phyloP scores from a whole-genome alignment of 2,113 vertebrate species.

The Hydropotes inermis region DNA sequence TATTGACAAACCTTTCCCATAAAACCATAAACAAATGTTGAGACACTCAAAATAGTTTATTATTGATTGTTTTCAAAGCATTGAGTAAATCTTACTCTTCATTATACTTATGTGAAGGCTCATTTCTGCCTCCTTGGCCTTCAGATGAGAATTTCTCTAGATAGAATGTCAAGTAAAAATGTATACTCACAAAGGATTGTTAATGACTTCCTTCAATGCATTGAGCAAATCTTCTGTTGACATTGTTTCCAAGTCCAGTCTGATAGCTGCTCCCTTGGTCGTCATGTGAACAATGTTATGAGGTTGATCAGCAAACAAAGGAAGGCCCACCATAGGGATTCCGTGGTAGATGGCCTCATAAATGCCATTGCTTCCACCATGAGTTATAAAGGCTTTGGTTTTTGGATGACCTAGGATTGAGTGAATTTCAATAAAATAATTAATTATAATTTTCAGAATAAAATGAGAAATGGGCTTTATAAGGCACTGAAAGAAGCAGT shows the following conservation, averaged over 20 bases:
- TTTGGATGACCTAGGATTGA: slow-evolving; percentile 83
- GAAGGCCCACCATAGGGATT: slow-evolving; percentile 81
- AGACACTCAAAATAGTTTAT: slow-evolving; percentile 82
- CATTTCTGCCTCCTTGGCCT: not conserved
- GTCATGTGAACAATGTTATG: slow-evolving; percentile 84
- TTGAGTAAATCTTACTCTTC: slow-evolving; percentile 45
- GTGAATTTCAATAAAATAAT: not conserved
- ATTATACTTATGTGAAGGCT: not conserved
- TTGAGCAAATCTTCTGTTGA: slow-evolving; percentile 56
- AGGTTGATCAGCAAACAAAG: slow-evolving; percentile 86
- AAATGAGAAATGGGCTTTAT: not conserved
- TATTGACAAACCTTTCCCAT: not conserved
- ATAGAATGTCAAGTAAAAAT: not conserved
- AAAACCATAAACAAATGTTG: not conserved
- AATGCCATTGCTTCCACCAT: slow-evolving; percentile 88
- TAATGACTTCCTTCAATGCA: slow-evolving; percentile 84
- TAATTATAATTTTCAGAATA: not conserved
- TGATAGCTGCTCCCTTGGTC: slow-evolving; percentile 82
- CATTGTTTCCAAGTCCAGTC: slow-evolving; percentile 81
- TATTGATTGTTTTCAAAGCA: slow-evolving; percentile 82
- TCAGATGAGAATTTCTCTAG: not conserved
- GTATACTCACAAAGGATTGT: slow-evolving; percentile 83
- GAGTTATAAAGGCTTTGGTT: slow-evolving; percentile 88
- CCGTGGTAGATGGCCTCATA: slow-evolving; percentile 86
- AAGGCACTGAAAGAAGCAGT: not conserved